phyloP scores from a whole-genome alignment of 2,113 vertebrate genomes.

The Aegithalos caudatus region DNA sequence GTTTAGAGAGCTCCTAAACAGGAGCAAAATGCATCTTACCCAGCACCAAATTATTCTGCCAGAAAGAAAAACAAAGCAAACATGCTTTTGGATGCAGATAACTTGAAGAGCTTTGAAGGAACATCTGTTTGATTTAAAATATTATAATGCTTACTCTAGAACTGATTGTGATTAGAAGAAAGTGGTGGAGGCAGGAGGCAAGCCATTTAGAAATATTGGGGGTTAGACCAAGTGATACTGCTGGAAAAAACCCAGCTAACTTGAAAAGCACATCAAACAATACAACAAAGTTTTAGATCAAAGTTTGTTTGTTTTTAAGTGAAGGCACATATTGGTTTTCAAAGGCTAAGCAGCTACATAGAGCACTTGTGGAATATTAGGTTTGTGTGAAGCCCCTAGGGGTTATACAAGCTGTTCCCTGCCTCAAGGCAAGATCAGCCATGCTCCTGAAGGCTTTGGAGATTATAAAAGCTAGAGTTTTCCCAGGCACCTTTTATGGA shows the following conservation, averaged over 20 bases:
- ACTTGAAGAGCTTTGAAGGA: not conserved
- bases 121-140: slow-evolving; percentile 11
- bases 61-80: not conserved
- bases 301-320: not conserved
- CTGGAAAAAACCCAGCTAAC: not conserved
- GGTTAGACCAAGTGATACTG: not conserved
- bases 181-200: not conserved
- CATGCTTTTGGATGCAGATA: not conserved
- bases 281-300: not conserved
- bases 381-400: not conserved
- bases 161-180: not conserved
- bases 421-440: not conserved
- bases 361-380: not conserved
- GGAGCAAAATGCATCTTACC: not conserved
- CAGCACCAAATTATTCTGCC: not conserved
- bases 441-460: not conserved
- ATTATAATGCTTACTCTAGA: not conserved
- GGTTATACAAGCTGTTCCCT: not conserved
- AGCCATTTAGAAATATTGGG: not conserved
- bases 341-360: not conserved
- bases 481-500: not conserved
- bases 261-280: not conserved
- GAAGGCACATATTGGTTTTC: not conserved
- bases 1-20: not conserved
- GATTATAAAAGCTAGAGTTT: not conserved